These are phyloP conservation scores for Allacma fusca DNA, from an alignment of 2,888 invertebrate genomes.

Conservation along the genomic window DNA sequence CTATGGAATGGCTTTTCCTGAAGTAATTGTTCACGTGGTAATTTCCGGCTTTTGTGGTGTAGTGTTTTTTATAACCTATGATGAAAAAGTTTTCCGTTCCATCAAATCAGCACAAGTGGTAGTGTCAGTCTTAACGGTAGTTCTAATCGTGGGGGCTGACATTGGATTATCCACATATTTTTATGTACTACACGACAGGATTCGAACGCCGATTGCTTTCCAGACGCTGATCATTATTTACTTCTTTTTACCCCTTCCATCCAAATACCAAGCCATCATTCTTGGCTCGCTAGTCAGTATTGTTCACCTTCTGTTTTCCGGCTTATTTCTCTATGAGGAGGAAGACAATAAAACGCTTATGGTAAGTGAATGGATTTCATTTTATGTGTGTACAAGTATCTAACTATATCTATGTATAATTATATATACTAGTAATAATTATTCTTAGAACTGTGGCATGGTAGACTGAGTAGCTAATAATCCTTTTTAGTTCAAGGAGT, in stretches of 20 bases:
- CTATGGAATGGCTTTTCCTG: constrained; percentile 64
- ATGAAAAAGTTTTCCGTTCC: constrained; percentile 65
- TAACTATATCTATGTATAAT: too few relatives aligned
- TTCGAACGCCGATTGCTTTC: constrained; percentile 61
- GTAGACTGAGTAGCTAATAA: too few relatives aligned
- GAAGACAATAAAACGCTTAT: constrained; percentile 51
- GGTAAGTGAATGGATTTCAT: constrained; percentile 13
- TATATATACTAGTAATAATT: too few relatives aligned
- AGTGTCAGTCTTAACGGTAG: constrained; percentile 63
- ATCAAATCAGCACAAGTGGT: constrained; percentile 65
- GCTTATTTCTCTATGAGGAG: constrained; percentile 69
- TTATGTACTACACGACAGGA: constrained; percentile 41
- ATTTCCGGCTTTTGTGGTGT: constrained; percentile 65
- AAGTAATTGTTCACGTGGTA: constrained; percentile 66
- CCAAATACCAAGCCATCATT: constrained; percentile 75
- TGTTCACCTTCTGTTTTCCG: constrained; percentile 72
- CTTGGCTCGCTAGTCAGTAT: constrained; percentile 75
- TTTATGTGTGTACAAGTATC: too few relatives aligned
- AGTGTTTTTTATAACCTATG: constrained; percentile 66
- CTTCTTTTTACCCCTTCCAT: constrained; percentile 82
- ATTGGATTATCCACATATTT: constrained; percentile 58
- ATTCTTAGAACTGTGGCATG: too few relatives aligned
- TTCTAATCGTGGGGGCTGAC: constrained; percentile 56
- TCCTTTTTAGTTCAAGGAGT: not conserved
- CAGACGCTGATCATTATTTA: constrained; percentile 78